Evolutionary conservation across 2,113 vertebrate genomes (phyloP).

Genomic region (Eptesicus fuscus): DNA sequence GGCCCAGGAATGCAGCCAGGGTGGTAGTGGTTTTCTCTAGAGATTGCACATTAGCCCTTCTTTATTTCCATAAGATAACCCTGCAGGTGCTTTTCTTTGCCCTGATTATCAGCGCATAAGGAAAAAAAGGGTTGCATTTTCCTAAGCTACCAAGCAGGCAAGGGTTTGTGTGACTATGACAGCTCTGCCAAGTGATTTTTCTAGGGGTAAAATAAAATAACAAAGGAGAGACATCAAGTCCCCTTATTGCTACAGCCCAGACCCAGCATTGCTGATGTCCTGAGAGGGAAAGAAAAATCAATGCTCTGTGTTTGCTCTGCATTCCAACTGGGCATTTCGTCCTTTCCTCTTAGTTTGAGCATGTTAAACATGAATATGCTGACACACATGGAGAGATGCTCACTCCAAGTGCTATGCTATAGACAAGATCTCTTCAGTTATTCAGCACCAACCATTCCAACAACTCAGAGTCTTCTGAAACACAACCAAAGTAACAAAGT

Average conservation of each 20-base stretch:
- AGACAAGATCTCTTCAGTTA: not conserved
- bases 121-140: not conserved
- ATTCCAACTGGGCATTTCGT: not conserved
- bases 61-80: not conserved
- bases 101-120: constrained; percentile 28
- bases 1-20: not conserved
- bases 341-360: not conserved
- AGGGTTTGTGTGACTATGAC: not conserved
- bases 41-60: not conserved
- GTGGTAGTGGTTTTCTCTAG: not conserved
- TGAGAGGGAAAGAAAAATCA: not conserved
- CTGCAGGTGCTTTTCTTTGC: constrained; percentile 22
- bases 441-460: not conserved
- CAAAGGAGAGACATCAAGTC: not conserved
- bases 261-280: not conserved
- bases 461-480: not conserved
- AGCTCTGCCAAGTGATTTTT: constrained; percentile 38
- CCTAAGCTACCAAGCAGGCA: constrained; percentile 17
- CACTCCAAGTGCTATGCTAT: not conserved
- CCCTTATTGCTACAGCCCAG: not conserved
- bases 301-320: not conserved
- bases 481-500: not conserved
- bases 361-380: not conserved
- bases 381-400: not conserved
- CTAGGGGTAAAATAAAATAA: constrained; percentile 18